Conservation (phyloP, 2,797 vertebrate genomes). For the Acrossocheilus fasciatus region DNA sequence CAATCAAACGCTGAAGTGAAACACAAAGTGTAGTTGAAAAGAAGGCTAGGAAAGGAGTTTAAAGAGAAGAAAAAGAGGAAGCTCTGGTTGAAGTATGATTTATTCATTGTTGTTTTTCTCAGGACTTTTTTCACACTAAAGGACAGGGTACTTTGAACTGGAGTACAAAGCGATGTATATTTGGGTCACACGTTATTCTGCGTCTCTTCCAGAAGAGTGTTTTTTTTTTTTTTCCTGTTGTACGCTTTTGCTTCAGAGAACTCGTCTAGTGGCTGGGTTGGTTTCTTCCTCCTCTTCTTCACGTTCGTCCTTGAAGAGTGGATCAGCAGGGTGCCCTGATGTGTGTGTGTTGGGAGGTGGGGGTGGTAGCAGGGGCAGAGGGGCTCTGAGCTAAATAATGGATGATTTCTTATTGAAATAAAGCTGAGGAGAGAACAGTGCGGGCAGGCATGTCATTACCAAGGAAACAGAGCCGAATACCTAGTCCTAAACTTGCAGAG, state of each 20-base stretch:
- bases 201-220: slow-evolving; percentile 46
- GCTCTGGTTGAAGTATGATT: slow-evolving; percentile 76
- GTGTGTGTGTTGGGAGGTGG: slow-evolving; percentile 52
- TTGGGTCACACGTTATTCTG: slow-evolving; percentile 76
- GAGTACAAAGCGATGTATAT: slow-evolving; percentile 83
- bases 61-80: slow-evolving; percentile 63
- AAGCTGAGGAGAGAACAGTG: slow-evolving; percentile 67
- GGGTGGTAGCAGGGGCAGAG: slow-evolving; percentile 64
- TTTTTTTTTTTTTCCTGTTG: slow-evolving; percentile 42
- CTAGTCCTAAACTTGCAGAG: slow-evolving; percentile 58
- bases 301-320: slow-evolving; percentile 81
- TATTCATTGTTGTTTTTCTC: slow-evolving; percentile 82
- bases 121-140: slow-evolving; percentile 76
- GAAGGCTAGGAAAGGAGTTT: slow-evolving; percentile 46
- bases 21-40: slow-evolving; percentile 52
- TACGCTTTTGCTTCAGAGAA: slow-evolving; percentile 53
- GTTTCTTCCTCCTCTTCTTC: slow-evolving; percentile 68
- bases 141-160: slow-evolving; percentile 83
- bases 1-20: slow-evolving; percentile 45
- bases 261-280: slow-evolving; percentile 59
- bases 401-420: slow-evolving; percentile 81
- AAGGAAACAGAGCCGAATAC: slow-evolving; percentile 66
- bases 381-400: slow-evolving; percentile 81
- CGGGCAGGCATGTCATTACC: slow-evolving; percentile 70
- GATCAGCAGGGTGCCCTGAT: slow-evolving; percentile 77